phyloP scores from a whole-genome alignment of 2,797 vertebrate genomes.

The Hippocampus kuda region DNA sequence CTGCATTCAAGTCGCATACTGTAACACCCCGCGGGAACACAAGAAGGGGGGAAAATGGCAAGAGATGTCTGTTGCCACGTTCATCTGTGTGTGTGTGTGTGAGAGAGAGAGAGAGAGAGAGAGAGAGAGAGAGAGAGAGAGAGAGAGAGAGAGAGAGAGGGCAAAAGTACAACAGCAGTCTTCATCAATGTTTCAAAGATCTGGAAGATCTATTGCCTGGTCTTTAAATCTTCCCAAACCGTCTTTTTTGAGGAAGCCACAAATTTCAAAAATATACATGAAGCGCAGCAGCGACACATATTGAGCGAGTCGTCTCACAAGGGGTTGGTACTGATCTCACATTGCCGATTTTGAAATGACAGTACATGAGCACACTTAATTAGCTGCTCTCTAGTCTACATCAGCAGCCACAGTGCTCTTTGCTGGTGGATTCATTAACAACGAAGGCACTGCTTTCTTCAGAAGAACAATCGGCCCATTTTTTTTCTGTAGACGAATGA shows the following conservation, averaged over 20 bases:
- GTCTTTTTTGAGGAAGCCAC: conserved; percentile 44
- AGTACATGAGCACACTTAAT: conserved; percentile 67
- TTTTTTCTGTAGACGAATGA: conserved; percentile 39
- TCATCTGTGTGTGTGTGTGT: conserved; percentile 27
- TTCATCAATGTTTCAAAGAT: conserved; percentile 41
- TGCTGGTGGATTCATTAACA: conserved; percentile 64
- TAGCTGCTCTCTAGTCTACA: conserved; percentile 60
- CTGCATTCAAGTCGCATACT: conserved; percentile 58
- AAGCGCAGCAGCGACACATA: conserved; percentile 31
- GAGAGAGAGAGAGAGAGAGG: conserved; percentile 29
- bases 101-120: conserved; percentile 30
- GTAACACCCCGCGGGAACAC: conserved; percentile 60
- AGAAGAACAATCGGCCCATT: conserved; percentile 51
- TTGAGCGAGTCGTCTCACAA: conserved; percentile 53
- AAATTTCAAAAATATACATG: neutral
- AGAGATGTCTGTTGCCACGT: conserved; percentile 60
- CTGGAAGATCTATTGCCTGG: conserved; percentile 30
- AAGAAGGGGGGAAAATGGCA: conserved; percentile 38
- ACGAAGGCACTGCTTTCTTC: conserved; percentile 51
- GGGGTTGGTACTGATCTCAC: conserved; percentile 59
- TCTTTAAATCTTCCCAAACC: conserved; percentile 50
- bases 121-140: conserved; percentile 32
- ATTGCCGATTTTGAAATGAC: conserved; percentile 63
- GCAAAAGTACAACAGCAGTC: conserved; percentile 50
- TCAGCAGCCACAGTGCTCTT: conserved; percentile 60